Percentiles rank a stretch among this genome's conserved stretches.
phyloP scores from a whole-genome alignment of 1,140 invertebrate genomes.

The Heliconius nattereri region DNA sequence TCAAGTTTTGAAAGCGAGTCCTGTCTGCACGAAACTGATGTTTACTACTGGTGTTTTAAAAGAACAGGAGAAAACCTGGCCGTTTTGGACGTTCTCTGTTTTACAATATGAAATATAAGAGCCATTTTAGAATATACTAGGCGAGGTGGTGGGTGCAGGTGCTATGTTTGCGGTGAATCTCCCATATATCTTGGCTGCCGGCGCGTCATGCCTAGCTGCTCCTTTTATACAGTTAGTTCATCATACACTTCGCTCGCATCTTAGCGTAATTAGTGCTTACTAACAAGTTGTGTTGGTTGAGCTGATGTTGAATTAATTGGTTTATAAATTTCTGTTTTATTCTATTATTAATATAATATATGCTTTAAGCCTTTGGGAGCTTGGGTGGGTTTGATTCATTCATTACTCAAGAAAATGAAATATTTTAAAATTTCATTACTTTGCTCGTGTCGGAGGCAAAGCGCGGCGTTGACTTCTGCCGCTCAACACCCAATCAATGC shows the following conservation, averaged over 20 bases:
- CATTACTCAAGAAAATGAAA: background rate
- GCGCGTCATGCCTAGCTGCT: conserved; percentile 61
- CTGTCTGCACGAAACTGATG: conserved; percentile 61
- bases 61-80: conserved; percentile 43
- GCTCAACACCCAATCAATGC: background rate
- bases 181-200: conserved; percentile 69
- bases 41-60: conserved; percentile 56
- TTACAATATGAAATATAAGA: conserved; percentile 27
- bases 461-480: background rate
- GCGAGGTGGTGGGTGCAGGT: conserved; percentile 53
- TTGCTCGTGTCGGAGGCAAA: background rate
- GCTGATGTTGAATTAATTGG: background rate
- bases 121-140: conserved; percentile 34
- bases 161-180: conserved; percentile 66
- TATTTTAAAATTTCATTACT: background rate
- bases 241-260: conserved; percentile 46
- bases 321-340: background rate
- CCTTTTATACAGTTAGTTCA: conserved; percentile 61
- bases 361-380: too few species aligned
- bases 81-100: conserved; percentile 45
- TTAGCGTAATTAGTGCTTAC: conserved; percentile 40
- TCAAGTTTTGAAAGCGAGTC: conserved; percentile 49
- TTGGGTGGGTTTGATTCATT: background rate
- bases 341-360: too few species aligned
- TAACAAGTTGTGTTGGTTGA: conserved; percentile 26